Base-by-base conservation (phyloP, 2,888 invertebrate genomes). In the Sesia bembeciformis region DNA sequence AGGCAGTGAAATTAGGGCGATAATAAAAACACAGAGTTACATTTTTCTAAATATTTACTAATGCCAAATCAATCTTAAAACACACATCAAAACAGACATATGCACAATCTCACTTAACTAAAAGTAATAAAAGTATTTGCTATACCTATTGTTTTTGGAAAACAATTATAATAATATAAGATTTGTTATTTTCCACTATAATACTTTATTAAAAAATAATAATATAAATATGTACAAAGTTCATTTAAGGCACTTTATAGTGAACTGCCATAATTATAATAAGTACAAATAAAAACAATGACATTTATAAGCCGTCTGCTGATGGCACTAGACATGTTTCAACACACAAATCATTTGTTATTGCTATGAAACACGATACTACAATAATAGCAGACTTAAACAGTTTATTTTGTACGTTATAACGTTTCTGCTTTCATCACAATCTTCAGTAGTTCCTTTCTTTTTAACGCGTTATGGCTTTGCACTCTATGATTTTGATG, bases 31-130 rank as follows among this genome's bases (percentile, higher is more conserved):
- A 51, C 52, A 57, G 53, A 52, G 40, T 46, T 54, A 61, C 56
- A 60, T 70, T 81, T 86, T 85, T 84, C 73, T 73, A 79, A 84
- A 83, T 86, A 85, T 89, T 87, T 89, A 87, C 88, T 88, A 85
- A 84, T 86, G 77, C 85, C 84, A 87, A 88, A 87, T 88, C 86
- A 85, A 84, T 87, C 86, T 81, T 84, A 85, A 23, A 78, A 85
- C 88, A 88, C 88, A 87, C 88, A 83, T 86, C 84, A 87, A 87
- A 87, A 87, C 88, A 86, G 84, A 88, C 88, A 85, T 87, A 87
- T 87, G 86, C 88, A 87, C 87, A 84, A 87, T 89, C 88, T 88
- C 85, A 74, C 88, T 79, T 88, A 78, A 8, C 79, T 84, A 84
- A 74, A 67, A 66, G 69, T 70, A 76, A 76, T 77, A 77, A 74